Evolutionary conservation across 2,888 invertebrate species (phyloP).

Genomic region (Hypolimnas misippus): DNA sequence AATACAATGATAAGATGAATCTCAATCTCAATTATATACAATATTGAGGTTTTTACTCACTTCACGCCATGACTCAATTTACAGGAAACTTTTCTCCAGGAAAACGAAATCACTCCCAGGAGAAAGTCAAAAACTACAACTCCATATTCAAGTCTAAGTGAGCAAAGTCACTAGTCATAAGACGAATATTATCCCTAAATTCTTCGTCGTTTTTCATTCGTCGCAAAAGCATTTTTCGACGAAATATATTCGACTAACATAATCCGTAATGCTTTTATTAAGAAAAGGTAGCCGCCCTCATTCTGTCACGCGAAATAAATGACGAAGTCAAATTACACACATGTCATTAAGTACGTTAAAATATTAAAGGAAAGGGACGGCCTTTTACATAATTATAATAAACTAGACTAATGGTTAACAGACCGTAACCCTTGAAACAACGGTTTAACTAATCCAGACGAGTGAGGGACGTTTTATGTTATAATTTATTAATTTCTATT

Average conservation of each 20-base stretch:
- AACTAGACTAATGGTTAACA: constrained; percentile 19
- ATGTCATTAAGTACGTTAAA: constrained; percentile 36
- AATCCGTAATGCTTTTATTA: constrained; percentile 17
- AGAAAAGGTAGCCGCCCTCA: constrained; percentile 30
- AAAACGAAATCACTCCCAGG: too few species aligned
- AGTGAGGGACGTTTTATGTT: background rate
- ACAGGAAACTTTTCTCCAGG: too few species aligned
- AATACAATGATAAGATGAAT: too few species aligned
- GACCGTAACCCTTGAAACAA: constrained; percentile 8
- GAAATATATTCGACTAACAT: background rate
- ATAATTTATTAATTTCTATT: background rate
- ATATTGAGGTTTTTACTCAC: too few species aligned
- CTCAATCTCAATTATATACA: too few species aligned
- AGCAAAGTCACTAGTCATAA: too few species aligned
- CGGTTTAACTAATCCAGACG: constrained; percentile 14
- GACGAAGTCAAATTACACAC: constrained; percentile 30
- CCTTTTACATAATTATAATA: constrained; percentile 29
- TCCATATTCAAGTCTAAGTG: too few species aligned
- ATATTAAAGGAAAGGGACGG: constrained; percentile 26
- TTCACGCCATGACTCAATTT: too few species aligned
- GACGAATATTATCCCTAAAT: too few species aligned
- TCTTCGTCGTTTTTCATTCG: too few species aligned
- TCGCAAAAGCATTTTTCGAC: too few species aligned
- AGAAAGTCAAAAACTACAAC: too few species aligned
- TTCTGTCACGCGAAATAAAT: constrained; percentile 34